These are phyloP conservation scores for Drosophila neotestacea DNA, from an alignment of 2,888 invertebrate genomes.

Conservation along the genomic window DNA sequence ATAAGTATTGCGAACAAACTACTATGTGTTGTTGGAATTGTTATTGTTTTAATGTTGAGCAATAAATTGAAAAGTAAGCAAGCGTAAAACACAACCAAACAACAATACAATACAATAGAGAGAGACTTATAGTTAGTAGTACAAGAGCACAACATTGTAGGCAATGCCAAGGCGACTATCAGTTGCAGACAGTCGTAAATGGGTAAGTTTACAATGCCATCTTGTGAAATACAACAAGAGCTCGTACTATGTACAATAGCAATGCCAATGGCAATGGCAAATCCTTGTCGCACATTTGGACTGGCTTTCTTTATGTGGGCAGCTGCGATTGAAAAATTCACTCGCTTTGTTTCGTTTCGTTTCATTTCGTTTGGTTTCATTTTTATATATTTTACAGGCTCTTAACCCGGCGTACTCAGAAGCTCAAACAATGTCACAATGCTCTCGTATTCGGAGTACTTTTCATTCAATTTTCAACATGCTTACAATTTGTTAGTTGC, in stretches of 20 bases:
- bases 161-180: constrained; percentile 74
- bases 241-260: constrained; percentile 40
- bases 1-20: constrained; percentile 31
- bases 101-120: constrained; percentile 21
- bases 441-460: constrained; percentile 46
- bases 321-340: constrained; percentile 72
- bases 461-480: constrained; percentile 74
- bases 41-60: constrained; percentile 59
- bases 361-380: constrained; percentile 15
- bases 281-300: constrained; percentile 50
- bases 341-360: constrained; percentile 57
- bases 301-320: constrained; percentile 53
- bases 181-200: constrained; percentile 61
- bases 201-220: constrained; percentile 64
- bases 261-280: constrained; percentile 31
- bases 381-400: constrained; percentile 12
- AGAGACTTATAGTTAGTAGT: not conserved
- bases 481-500: constrained; percentile 75
- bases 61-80: constrained; percentile 81
- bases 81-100: constrained; percentile 63
- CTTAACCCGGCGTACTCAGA: constrained; percentile 15
- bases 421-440: constrained; percentile 52
- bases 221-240: constrained; percentile 26
- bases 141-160: constrained; percentile 51
- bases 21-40: constrained; percentile 33